phyloP scores from a whole-genome alignment of 2,797 vertebrate species.

The Parotocinclus haroldoi region DNA sequence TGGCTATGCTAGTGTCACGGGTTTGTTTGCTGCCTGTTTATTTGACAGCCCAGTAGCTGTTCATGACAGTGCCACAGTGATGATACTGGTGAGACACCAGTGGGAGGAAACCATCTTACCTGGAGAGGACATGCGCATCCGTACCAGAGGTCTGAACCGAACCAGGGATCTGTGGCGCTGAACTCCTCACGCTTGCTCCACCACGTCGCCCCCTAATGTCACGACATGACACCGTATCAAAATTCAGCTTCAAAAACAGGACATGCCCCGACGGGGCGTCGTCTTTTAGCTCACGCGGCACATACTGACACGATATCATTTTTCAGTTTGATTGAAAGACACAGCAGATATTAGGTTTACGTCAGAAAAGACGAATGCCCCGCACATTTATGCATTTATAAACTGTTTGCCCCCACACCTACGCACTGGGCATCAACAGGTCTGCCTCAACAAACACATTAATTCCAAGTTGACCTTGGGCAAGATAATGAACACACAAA shows the following conservation, averaged over 20 bases:
- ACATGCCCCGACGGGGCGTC: constrained; percentile 20
- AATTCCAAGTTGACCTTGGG: constrained; percentile 63
- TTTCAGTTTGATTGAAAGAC: constrained; percentile 39
- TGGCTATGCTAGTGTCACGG: too few species aligned
- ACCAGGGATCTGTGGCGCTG: too few species aligned
- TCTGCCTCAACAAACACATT: constrained; percentile 49
- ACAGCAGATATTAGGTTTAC: constrained; percentile 46
- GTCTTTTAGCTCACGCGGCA: constrained; percentile 39
- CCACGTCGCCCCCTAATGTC: neutral
- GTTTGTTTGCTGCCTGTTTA: too few species aligned
- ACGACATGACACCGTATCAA: constrained; percentile 30
- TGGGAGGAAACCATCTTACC: too few species aligned
- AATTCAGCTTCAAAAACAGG: constrained; percentile 31
- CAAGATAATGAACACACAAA: constrained; percentile 50
- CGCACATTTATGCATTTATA: constrained; percentile 25
- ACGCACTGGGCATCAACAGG: constrained; percentile 26
- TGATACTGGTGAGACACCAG: too few species aligned
- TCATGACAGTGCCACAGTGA: too few species aligned
- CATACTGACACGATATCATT: constrained; percentile 25
- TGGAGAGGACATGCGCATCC: too few species aligned
- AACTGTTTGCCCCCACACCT: constrained; percentile 15
- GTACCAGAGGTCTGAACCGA: too few species aligned
- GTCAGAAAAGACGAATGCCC: constrained; percentile 38
- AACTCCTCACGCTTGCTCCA: too few species aligned
- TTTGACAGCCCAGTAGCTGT: too few species aligned